Evolutionary conservation across 2,888 invertebrate genomes (phyloP).

Genomic region (Eristalis tenax): DNA sequence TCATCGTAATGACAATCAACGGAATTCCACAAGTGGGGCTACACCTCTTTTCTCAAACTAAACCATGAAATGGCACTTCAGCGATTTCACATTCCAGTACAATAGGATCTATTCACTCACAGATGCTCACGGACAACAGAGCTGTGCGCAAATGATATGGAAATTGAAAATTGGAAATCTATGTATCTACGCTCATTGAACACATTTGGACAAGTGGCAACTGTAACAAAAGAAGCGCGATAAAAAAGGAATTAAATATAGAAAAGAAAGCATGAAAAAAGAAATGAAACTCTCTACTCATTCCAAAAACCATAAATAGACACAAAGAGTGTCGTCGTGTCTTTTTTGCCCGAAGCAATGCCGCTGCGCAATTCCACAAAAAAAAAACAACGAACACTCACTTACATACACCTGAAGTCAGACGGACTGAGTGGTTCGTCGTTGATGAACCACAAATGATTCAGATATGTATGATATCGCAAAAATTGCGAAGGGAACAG

Average conservation of each 20-base stretch:
- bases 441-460: constrained; percentile 40
- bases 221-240: constrained; percentile 7
- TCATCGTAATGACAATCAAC: constrained; percentile 2
- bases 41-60: constrained; percentile 7
- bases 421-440: constrained; percentile 2
- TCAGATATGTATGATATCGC: neutral
- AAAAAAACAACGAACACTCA: neutral
- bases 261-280: constrained; percentile 61
- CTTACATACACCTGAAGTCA: constrained; percentile 49
- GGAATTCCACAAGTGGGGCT: neutral
- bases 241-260: constrained; percentile 7
- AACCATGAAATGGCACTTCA: constrained; percentile 16
- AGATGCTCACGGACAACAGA: neutral
- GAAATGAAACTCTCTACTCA: constrained; percentile 64
- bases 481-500: constrained; percentile 3
- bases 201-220: constrained; percentile 39
- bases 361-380: constrained; percentile 2
- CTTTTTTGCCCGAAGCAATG: constrained; percentile 9
- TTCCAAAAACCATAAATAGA: constrained; percentile 57
- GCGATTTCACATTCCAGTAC: constrained; percentile 51
- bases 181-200: constrained; percentile 7
- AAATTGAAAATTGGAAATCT: constrained; percentile 59
- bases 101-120: constrained; percentile 1
- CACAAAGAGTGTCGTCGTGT: constrained; percentile 51
- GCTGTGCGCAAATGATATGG: constrained; percentile 43